Percentiles rank a stretch among this genome's conserved stretches.
These are phyloP conservation scores for Gastrophryne carolinensis DNA, from an alignment of 2,797 vertebrate genomes.

Conservation along the genomic window DNA sequence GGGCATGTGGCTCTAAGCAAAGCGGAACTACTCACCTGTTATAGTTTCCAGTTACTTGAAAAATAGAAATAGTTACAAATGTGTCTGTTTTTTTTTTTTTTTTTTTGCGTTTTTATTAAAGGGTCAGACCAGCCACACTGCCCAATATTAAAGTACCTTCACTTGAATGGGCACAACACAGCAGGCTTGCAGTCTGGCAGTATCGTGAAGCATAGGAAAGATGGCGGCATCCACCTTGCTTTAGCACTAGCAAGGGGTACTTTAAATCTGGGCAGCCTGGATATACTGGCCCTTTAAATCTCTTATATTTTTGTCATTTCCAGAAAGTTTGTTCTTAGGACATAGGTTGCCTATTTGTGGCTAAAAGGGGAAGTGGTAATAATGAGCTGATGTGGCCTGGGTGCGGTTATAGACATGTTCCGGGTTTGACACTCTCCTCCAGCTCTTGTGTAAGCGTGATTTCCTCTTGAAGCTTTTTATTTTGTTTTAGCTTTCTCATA, in stretches of 20 bases:
- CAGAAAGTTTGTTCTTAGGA: constrained; percentile 14
- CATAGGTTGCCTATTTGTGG: constrained; percentile 31
- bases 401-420: not conserved
- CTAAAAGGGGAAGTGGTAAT: constrained; percentile 16
- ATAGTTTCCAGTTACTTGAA: no score
- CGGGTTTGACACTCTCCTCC: not conserved
- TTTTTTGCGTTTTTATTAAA: no score
- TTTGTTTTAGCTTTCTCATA: not conserved
- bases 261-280: no score
- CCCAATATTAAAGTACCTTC: no score
- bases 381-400: not conserved
- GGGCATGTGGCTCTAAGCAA: constrained; percentile 5
- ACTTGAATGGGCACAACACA: no score
- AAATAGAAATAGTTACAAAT: no score
- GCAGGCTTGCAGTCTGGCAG: no score
- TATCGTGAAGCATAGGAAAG: no score
- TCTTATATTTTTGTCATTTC: constrained; percentile 43
- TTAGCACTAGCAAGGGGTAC: no score
- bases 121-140: no score
- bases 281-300: no score
- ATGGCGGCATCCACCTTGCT: no score
- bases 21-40: constrained; percentile 36
- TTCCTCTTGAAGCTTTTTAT: not conserved
- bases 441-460: not conserved
- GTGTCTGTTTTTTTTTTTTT: not conserved